Evolutionary conservation across 2,113 vertebrate genomes (phyloP).

Genomic region (Sinocyclocheilus anshuiensis): DNA sequence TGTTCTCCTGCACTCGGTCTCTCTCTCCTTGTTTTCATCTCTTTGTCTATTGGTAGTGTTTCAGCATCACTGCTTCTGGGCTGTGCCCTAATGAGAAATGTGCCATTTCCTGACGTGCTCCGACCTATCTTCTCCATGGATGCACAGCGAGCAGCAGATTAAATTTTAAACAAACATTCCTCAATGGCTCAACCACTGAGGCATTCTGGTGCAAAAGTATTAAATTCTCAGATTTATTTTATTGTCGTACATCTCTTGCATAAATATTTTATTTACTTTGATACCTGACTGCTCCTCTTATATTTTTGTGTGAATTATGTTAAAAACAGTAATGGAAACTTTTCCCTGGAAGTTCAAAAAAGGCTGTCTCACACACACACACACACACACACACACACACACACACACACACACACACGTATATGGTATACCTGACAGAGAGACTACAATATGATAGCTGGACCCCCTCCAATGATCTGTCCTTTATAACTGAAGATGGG

Average conservation of each 20-base stretch:
- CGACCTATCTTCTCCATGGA: constrained; percentile 61
- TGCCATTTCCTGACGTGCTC: constrained; percentile 64
- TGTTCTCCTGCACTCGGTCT: not conserved
- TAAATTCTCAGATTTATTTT: not conserved
- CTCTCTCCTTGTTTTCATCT: constrained; percentile 25
- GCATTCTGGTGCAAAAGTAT: not conserved
- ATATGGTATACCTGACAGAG: not conserved
- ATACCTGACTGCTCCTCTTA: not conserved
- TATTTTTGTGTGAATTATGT: not conserved
- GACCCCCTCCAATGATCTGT: not conserved
- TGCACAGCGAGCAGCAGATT: constrained; percentile 54
- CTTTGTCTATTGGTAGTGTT: constrained; percentile 34
- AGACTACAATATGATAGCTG: not conserved
- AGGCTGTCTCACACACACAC: not conserved
- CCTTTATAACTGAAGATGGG: not conserved
- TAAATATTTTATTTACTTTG: not conserved
- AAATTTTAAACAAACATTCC: constrained; percentile 65
- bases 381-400: not conserved
- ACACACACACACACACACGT: not conserved
- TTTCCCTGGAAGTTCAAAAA: not conserved
- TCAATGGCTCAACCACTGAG: constrained; percentile 45
- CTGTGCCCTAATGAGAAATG: constrained; percentile 64
- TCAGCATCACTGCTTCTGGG: constrained; percentile 57
- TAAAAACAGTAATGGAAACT: not conserved
- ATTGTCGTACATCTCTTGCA: no score